Evolutionary conservation across 1,140 invertebrate genomes (phyloP).

Genomic region (Potamilus streckersoni): DNA sequence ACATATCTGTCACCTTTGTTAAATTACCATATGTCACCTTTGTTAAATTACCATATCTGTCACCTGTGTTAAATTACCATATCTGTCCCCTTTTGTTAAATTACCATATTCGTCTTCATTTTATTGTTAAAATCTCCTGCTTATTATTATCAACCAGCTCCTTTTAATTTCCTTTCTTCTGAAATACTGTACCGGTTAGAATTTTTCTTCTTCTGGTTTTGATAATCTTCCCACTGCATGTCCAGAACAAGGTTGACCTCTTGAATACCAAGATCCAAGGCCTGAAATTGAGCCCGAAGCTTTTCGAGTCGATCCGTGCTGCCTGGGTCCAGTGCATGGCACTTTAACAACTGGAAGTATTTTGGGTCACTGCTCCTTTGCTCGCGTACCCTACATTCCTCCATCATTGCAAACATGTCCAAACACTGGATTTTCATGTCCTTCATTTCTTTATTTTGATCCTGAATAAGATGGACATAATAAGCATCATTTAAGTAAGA

Average conservation of each 20-base stretch:
- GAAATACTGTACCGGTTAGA: slow-evolving; percentile 1
- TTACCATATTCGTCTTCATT: too few relatives aligned
- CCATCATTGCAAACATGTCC: slow-evolving; percentile 61
- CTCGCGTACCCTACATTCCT: slow-evolving; percentile 61
- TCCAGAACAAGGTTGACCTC: slow-evolving; percentile 64
- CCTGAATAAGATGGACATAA: slow-evolving; percentile 38
- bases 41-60: too few relatives aligned
- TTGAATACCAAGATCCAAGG: slow-evolving; percentile 57
- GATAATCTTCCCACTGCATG: slow-evolving; percentile 63
- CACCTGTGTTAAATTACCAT: too few relatives aligned
- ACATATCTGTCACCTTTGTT: too few relatives aligned
- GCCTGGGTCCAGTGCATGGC: slow-evolving; percentile 61
- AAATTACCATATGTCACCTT: slow-evolving; percentile 1
- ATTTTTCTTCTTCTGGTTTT: slow-evolving; percentile 41
- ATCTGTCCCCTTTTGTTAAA: too few relatives aligned
- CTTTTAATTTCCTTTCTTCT: too few relatives aligned
- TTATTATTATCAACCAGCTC: too few relatives aligned
- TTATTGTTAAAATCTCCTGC: too few relatives aligned
- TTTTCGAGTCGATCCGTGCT: slow-evolving; percentile 59
- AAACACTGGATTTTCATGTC: slow-evolving; percentile 49
- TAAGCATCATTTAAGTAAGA: neutral
- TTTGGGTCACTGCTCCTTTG: slow-evolving; percentile 58
- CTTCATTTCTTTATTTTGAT: slow-evolving; percentile 58
- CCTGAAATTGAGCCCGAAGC: slow-evolving; percentile 58
- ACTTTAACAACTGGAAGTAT: slow-evolving; percentile 57